Conservation (phyloP, 2,888 invertebrate species). For the Malthinus seriepunctatus region DNA sequence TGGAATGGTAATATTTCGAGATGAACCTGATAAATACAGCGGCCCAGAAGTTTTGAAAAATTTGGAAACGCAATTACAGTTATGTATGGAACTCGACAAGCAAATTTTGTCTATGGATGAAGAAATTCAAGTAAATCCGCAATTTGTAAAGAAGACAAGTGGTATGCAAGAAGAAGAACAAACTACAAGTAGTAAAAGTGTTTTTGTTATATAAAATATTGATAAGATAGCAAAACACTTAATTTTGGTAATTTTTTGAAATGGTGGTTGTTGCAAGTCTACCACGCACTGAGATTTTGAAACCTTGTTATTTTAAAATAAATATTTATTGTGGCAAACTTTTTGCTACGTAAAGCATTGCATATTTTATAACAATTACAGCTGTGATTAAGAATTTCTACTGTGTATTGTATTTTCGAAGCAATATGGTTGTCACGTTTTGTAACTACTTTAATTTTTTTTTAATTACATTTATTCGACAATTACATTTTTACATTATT, state of each 20-base stretch:
- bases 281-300: background rate
- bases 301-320: background rate
- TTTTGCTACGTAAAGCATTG: background rate
- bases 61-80: constrained; percentile 82
- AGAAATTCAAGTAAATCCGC: constrained; percentile 90
- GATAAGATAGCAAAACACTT: background rate
- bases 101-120: constrained; percentile 92
- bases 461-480: background rate
- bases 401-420: constrained; percentile 2
- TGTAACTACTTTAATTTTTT: background rate
- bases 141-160: constrained; percentile 57
- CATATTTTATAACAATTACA: constrained; percentile 4
- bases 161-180: constrained; percentile 55
- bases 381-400: constrained; percentile 9
- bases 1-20: constrained; percentile 96
- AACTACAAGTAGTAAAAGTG: constrained; percentile 49
- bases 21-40: constrained; percentile 94
- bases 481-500: no score
- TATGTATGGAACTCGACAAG: constrained; percentile 86
- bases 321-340: background rate
- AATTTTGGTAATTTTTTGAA: no score
- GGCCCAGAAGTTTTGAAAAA: constrained; percentile 85
- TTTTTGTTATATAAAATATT: constrained; percentile 52
- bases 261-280: background rate
- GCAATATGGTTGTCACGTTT: background rate